Conservation (phyloP, 2,797 vertebrate species). For the Sphenodon punctatus region DNA sequence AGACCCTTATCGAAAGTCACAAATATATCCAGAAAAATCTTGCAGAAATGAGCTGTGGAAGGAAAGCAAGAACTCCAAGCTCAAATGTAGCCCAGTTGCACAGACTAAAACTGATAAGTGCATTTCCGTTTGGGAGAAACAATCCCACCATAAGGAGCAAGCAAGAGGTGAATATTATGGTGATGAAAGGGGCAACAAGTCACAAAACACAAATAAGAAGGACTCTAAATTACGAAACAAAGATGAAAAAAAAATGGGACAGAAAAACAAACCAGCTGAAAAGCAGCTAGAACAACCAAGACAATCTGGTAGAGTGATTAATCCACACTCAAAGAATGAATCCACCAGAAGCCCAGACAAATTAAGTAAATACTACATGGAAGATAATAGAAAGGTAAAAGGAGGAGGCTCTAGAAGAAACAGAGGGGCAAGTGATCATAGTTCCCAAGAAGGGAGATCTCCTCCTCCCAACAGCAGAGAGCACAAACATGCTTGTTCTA, state of each 20-base stretch:
- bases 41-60: constrained; percentile 64
- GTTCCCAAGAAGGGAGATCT: constrained; percentile 62
- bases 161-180: constrained; percentile 60
- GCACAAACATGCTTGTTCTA: constrained; percentile 60
- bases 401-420: constrained; percentile 65
- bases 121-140: constrained; percentile 67
- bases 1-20: constrained; percentile 63
- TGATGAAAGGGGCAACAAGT: constrained; percentile 70
- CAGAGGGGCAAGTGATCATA: constrained; percentile 55
- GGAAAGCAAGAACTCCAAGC: constrained; percentile 62
- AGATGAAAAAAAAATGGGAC: constrained; percentile 67
- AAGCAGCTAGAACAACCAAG: constrained; percentile 69
- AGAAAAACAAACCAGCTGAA: constrained; percentile 60
- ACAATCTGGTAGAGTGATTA: constrained; percentile 69
- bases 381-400: constrained; percentile 66
- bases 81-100: constrained; percentile 52
- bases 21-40: constrained; percentile 58
- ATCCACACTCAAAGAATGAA: constrained; percentile 66
- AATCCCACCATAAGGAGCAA: constrained; percentile 60
- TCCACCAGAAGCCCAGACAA: constrained; percentile 58
- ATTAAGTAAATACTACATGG: constrained; percentile 55
- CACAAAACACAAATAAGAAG: constrained; percentile 65
- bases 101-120: constrained; percentile 62
- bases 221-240: constrained; percentile 69
- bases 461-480: constrained; percentile 69